Base-by-base conservation (phyloP, 1,140 invertebrate genomes). In the Drosophila aff. region DNA sequence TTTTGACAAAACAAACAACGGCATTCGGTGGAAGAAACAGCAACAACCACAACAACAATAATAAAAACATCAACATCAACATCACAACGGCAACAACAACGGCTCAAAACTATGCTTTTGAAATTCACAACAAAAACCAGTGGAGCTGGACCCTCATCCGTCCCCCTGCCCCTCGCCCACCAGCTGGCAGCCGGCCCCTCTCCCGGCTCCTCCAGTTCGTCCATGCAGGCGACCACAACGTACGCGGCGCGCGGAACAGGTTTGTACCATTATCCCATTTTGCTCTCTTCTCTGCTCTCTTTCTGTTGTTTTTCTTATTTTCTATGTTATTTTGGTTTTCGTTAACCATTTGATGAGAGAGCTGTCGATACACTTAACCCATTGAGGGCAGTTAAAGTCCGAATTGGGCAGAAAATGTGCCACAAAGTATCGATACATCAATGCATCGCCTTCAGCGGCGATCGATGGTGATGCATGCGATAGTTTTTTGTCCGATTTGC, bases 211-310 rank as follows among this genome's bases (percentile, higher is more conserved):
- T 64, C 85, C 75, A 85, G 78, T 68, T 50, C 83, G 71, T 82
- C 83, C 26, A 87, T 82, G 47, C 83, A 79, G 59, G 55, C 80
- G 43, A 90, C 81, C n/a, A 91, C 85, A 69, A 71, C 81, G 53
- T 90, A 85, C 41, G 86, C 76, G 47, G 79, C 71, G 40, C 85
- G 85, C 62, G 86, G 85, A 89, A 89, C 85, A 89, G 85, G 85
- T 89, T 89, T 79, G 85, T 91, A 60, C 41, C 31, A 57, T 21
- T 57, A 57, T 57, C 36, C 53, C 53, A 57, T 18, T 36, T 62
- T 31, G 44, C 61, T 55, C 61, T 62, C 38, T 68, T 76, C 43
- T 50, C 43, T 72, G 40, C 44, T 60, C 60, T 65, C 28, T 31
- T 4, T n/a, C n/a, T 49, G 23, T 64, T 43, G 50, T 68, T 41